These are phyloP conservation scores for Choloepus didactylus DNA, from an alignment of 2,797 vertebrate species.

Conservation along the genomic window DNA sequence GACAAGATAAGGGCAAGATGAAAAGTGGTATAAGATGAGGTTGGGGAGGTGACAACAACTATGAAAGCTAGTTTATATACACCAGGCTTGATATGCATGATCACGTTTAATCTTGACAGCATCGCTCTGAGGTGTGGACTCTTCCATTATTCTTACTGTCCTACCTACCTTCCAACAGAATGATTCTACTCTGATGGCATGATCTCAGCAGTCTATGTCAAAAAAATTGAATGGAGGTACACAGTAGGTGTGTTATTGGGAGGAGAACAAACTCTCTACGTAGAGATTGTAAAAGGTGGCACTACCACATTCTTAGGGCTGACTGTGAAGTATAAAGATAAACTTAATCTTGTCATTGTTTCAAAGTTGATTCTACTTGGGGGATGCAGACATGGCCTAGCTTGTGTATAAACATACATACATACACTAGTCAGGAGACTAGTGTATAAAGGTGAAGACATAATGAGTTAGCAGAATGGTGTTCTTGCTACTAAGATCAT, in stretches of 20 bases:
- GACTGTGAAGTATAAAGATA: slow-evolving; percentile 9
- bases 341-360: background rate
- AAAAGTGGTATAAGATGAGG: background rate
- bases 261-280: background rate
- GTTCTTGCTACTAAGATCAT: background rate
- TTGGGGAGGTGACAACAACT: background rate
- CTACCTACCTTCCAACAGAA: background rate
- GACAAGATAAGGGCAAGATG: background rate
- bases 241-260: background rate
- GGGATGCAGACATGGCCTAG: background rate
- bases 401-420: background rate
- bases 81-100: background rate
- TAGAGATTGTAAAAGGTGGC: background rate
- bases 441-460: background rate
- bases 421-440: too few relatives aligned
- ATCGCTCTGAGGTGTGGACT: slow-evolving; percentile 26
- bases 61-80: slow-evolving; percentile 18
- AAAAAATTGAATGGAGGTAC: slow-evolving; percentile 10
- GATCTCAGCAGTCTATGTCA: background rate
- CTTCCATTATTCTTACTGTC: background rate
- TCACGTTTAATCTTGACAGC: background rate
- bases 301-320: background rate
- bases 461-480: background rate
- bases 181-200: background rate
- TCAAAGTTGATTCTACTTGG: slow-evolving; percentile 1